A percentile compares a stretch with the other conserved stretches of the same genome.
Conservation (phyloP, 64 coral and sea anemone genomes). For the Montipora efflorescens region DNA sequence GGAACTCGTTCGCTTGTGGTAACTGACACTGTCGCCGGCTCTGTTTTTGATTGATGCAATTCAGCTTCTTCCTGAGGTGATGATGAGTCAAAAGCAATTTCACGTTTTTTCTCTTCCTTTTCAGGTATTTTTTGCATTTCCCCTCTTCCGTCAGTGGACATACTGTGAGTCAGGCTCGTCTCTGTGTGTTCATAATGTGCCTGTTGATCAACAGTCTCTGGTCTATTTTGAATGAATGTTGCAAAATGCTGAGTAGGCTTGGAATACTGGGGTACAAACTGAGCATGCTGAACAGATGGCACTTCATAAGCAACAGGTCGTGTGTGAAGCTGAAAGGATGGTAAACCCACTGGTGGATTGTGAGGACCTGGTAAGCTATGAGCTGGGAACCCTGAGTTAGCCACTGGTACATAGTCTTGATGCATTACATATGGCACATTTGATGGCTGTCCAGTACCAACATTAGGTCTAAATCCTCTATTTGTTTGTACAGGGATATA, state of each 20-base stretch:
- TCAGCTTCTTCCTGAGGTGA: slow-evolving; percentile 17
- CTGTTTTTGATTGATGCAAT: neutral
- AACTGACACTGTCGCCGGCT: neutral
- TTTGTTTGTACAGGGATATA: slow-evolving; percentile 22
- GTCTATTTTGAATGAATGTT: slow-evolving; percentile 16
- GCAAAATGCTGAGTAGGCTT: slow-evolving; percentile 11
- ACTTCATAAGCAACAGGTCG: slow-evolving; percentile 1
- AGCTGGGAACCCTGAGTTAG: neutral
- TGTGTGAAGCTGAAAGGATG: slow-evolving; percentile 15
- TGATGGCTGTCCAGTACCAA: slow-evolving; percentile 30
- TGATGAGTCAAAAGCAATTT: neutral
- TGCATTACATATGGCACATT: slow-evolving; percentile 31
- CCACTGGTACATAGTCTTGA: slow-evolving; percentile 30
- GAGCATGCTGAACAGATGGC: neutral
- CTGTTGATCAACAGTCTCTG: slow-evolving; percentile 2
- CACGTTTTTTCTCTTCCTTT: slow-evolving; percentile 29
- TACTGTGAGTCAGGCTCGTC: neutral
- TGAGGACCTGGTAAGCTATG: neutral
- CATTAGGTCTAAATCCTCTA: slow-evolving; percentile 18
- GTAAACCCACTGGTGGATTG: neutral
- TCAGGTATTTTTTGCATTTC: slow-evolving; percentile 1
- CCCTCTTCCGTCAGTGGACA: neutral
- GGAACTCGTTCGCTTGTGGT: slow-evolving; percentile 15
- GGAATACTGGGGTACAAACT: slow-evolving; percentile 24
- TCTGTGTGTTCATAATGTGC: slow-evolving; percentile 9